phyloP scores from a whole-genome alignment of 2,888 invertebrate species.

The Eupithecia exiguata region DNA sequence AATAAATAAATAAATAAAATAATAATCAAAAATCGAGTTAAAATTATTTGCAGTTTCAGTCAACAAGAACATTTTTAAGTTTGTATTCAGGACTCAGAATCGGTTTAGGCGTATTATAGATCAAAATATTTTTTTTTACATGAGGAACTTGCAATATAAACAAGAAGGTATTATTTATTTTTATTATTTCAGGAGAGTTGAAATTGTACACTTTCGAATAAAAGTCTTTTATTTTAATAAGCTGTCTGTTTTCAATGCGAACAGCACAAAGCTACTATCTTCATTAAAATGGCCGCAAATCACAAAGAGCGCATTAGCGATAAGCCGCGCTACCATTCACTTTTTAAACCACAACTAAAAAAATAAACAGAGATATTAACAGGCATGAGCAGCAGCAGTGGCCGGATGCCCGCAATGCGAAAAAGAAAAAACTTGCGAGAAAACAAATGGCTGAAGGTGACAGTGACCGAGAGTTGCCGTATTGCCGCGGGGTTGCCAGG shows the following conservation, averaged over 20 bases:
- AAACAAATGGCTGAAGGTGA: conserved; percentile 33
- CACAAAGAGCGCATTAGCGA: conserved; percentile 2
- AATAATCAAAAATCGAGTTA: too few species aligned
- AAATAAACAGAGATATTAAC: conserved; percentile 9
- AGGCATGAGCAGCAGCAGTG: conserved; percentile 6
- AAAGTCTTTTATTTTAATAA: background rate
- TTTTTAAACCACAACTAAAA: conserved; percentile 18
- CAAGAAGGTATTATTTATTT: background rate
- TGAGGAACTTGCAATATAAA: too few species aligned
- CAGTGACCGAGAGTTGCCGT: conserved; percentile 34
- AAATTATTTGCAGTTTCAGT: background rate
- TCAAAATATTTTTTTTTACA: background rate
- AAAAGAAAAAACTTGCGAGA: conserved; percentile 31
- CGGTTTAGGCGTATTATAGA: background rate
- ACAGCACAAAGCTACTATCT: background rate
- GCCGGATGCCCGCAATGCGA: conserved; percentile 40
- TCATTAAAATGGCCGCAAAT: conserved; percentile 4
- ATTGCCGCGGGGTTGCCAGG: conserved; percentile 24
- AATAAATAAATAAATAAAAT: too few species aligned
- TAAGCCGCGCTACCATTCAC: background rate
- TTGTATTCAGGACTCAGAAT: background rate
- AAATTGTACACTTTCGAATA: background rate
- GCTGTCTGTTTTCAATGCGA: background rate
- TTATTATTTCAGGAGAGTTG: background rate
- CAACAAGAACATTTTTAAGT: background rate